Percentiles rank a stretch among this genome's conserved stretches.
Conservation (phyloP, 2,113 vertebrate genomes). For the Scartelaos histophorus region DNA sequence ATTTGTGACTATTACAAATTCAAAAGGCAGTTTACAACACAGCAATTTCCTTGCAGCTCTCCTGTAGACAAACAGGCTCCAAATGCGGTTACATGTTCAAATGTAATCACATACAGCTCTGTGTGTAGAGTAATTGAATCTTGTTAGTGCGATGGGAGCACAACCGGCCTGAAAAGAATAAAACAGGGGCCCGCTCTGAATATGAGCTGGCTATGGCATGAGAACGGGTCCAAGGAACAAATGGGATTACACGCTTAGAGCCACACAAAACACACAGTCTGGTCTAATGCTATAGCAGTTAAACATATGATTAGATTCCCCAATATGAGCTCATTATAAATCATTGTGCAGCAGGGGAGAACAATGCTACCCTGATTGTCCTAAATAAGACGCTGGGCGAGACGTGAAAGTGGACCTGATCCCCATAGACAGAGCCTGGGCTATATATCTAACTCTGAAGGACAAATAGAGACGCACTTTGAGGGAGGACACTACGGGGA, state of each 20-base stretch:
- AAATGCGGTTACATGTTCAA: slow-evolving; percentile 16
- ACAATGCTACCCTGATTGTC: slow-evolving; percentile 31
- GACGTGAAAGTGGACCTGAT: slow-evolving; percentile 5
- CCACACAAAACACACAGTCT: slow-evolving; percentile 25
- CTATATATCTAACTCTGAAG: neutral
- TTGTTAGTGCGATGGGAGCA: slow-evolving; percentile 36
- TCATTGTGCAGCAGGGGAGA: slow-evolving; percentile 19
- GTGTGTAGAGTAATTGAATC: slow-evolving; percentile 50
- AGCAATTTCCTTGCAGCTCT: neutral
- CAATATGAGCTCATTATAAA: slow-evolving; percentile 31
- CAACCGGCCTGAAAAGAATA: slow-evolving; percentile 36
- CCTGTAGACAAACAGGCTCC: slow-evolving; percentile 6
- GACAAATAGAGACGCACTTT: neutral
- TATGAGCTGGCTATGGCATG: slow-evolving; percentile 30
- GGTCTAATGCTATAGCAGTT: slow-evolving; percentile 8
- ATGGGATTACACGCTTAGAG: slow-evolving; percentile 54
- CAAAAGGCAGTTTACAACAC: neutral
- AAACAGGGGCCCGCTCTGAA: slow-evolving; percentile 42
- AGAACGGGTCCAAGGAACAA: slow-evolving; percentile 38
- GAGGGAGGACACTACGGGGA: neutral
- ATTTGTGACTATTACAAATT: neutral
- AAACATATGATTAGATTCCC: slow-evolving; percentile 33
- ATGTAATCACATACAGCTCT: slow-evolving; percentile 45
- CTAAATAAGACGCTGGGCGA: slow-evolving; percentile 15
- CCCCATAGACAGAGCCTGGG: neutral